Evolutionary conservation across 1,140 invertebrate species (phyloP).

Genomic region (Mizuhopecten yessoensis): DNA sequence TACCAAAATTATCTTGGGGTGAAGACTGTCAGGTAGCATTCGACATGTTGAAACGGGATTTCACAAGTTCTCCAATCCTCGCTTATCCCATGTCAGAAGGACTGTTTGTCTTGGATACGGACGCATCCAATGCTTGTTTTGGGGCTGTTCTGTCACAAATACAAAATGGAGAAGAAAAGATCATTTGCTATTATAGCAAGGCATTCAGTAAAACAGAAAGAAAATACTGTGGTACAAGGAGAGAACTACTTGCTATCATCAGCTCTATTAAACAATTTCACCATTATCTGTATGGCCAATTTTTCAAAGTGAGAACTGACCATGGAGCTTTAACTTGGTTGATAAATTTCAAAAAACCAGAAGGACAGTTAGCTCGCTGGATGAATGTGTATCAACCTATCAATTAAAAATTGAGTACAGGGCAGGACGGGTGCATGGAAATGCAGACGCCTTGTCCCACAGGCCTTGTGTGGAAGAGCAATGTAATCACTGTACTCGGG

Average conservation of each 20-base stretch:
- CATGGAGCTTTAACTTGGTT: slow-evolving; percentile 48
- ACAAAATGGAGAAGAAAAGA: slow-evolving; percentile 47
- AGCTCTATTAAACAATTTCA: slow-evolving; percentile 68
- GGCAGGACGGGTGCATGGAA: too few relatives aligned
- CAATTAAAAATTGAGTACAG: not conserved
- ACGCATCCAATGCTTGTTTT: too few relatives aligned
- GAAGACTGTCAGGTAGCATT: too few relatives aligned
- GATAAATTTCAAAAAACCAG: slow-evolving; percentile 49
- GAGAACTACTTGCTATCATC: slow-evolving; percentile 71
- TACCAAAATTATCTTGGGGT: too few relatives aligned
- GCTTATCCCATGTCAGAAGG: too few relatives aligned
- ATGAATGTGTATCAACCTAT: not conserved
- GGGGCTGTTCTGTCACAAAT: slow-evolving; percentile 66
- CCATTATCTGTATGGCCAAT: slow-evolving; percentile 63
- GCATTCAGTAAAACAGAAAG: slow-evolving; percentile 57
- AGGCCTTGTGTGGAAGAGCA: too few relatives aligned
- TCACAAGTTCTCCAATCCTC: too few relatives aligned
- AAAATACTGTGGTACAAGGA: slow-evolving; percentile 70
- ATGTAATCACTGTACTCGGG: too few relatives aligned
- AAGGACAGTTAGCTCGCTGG: slow-evolving; percentile 45
- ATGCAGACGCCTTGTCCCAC: too few relatives aligned
- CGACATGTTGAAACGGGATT: too few relatives aligned
- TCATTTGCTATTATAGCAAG: slow-evolving; percentile 65
- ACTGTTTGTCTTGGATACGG: too few relatives aligned
- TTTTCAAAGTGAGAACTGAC: slow-evolving; percentile 47